Base-by-base conservation (phyloP, 2,113 vertebrate species). In the Gobius niger region DNA sequence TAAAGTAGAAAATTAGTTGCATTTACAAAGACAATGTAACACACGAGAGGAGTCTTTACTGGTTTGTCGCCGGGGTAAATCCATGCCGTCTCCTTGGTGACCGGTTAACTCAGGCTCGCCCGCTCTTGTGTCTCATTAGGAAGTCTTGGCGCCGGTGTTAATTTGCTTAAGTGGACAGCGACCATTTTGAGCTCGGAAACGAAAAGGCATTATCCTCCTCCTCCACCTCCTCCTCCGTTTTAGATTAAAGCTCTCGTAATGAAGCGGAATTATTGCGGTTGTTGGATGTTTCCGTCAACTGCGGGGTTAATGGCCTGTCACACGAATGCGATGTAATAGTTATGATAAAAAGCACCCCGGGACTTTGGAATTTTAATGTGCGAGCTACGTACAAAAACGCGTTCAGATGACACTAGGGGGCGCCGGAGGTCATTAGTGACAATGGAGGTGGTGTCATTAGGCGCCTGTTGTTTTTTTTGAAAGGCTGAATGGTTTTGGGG, bases 231-330 rank as follows among this genome's bases (percentile, higher is more conserved):
- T 59, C 57, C 40, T 60, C 81, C 67, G 72, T 40, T 76, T 84
- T 60, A 47, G 63, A 67, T 77, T 56, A 68, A 80, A 68, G 47
- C 53, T 34, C 15, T 47, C 24, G 47, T 80, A 81, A 85, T 77
- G 65, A 76, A 53, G 47, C 77, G 65, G 72, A 67, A 73, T 78
- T 40, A 85, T 86, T 67, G 77, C 60, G 56, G 64, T 79, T 80
- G 41, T 61, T 65, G 40, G 65, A 72, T 34, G 71, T 78, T 76
- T 81, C 60, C 52, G 42, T 72, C 77, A 78, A 72, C 50, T 67
- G 62, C 49, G 13, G 13, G 18, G 47, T 72, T 87, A 87, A 86
- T 86, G 75, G 77, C 44, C 49, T 82, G 72, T 79, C 69, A 46
- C 13, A 10, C 72, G 63, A 74, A 80, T 65, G 68, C 57, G 64